Evolutionary conservation across 2,797 vertebrate genomes (phyloP), one percentile per base, ranked within the genome.

Genomic region (Urocyon cinereoargenteus): DNA sequence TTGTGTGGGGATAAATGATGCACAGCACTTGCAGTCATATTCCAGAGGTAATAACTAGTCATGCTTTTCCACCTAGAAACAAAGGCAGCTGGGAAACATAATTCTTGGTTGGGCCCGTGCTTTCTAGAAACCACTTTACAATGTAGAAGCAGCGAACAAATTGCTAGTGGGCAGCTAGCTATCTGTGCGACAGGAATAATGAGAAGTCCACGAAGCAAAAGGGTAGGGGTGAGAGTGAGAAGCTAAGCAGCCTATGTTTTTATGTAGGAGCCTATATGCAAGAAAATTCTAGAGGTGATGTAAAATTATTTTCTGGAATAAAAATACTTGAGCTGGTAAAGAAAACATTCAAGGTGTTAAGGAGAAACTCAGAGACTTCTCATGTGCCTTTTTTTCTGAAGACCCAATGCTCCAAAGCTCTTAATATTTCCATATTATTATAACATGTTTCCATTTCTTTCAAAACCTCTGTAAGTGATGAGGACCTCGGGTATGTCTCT

Each of bases 231-330:
- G 75, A 70, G 34, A 91, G 31, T 49, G 13, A 19, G 31, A 85
- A 84, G 36, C 19, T 57, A 28, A 72, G 34, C 21, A 70, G 11
- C 21, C 62, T 53, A 15, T 55, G 40, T 53, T 73, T 55, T 7
- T 49, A 45, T 1, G 1, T 2, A 73, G 10, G 86, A 70, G 19
- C 18, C 72, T 66, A 61, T 9, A n/a, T 0, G 4, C 8, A 34
- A 45, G 49, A 45, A 55, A 79, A 62, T 84, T 45, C 36, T 73
- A 91, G 55, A 95, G 55, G 36, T 4, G 14, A 86, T 72, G 66
- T 88, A 31, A 88, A 92, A 77, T 78, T 11, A 26, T 91, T 55
- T 82, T 28, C 79, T 78, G 61, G n/a, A 87, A 90, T 82, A 26
- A 75, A 91, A 85, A 28, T 89, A 57, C 61, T 73, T 87, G 13